These are phyloP conservation scores for Paratrypauchen microcephalus DNA, from an alignment of 2,797 vertebrate species.

Conservation along the genomic window DNA sequence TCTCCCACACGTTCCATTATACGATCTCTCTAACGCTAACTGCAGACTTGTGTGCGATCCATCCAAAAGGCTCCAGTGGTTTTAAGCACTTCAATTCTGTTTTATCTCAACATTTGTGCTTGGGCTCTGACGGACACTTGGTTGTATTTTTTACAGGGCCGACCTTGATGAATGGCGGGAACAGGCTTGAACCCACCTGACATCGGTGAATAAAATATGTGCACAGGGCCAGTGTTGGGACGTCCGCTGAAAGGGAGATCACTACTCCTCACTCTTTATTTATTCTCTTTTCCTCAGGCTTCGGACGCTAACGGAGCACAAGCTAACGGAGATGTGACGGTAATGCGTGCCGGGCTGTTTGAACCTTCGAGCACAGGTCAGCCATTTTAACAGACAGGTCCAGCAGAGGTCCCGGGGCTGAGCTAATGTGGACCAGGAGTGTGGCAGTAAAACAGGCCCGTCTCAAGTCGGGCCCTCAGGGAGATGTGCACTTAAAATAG, in stretches of 20 bases:
- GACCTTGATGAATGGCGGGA: constrained; percentile 61
- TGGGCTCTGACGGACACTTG: constrained; percentile 37
- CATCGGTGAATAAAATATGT: constrained; percentile 78
- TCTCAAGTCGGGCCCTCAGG: constrained; percentile 66
- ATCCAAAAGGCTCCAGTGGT: constrained; percentile 4
- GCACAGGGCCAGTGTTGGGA: constrained; percentile 61
- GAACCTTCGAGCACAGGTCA: constrained; percentile 75
- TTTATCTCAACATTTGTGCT: not conserved
- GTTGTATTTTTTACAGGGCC: constrained; percentile 58
- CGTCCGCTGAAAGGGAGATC: constrained; percentile 70
- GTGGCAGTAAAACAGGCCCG: constrained; percentile 75
- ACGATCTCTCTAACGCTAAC: not conserved
- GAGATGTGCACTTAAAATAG: constrained; percentile 22
- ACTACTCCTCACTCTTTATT: constrained; percentile 62
- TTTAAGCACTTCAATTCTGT: constrained; percentile 7
- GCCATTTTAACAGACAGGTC: constrained; percentile 79
- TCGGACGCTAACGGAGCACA: constrained; percentile 45
- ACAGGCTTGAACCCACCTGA: constrained; percentile 62
- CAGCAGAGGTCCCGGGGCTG: constrained; percentile 62
- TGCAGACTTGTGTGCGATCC: not conserved
- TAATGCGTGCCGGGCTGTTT: constrained; percentile 76
- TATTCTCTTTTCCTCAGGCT: constrained; percentile 70
- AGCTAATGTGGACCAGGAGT: constrained; percentile 79
- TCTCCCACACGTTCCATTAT: not conserved
- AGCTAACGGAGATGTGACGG: constrained; percentile 54